Percentiles rank a stretch among this genome's conserved stretches.
phyloP scores from a whole-genome alignment of 2,888 invertebrate species.

The Dromius quadrimaculatus region DNA sequence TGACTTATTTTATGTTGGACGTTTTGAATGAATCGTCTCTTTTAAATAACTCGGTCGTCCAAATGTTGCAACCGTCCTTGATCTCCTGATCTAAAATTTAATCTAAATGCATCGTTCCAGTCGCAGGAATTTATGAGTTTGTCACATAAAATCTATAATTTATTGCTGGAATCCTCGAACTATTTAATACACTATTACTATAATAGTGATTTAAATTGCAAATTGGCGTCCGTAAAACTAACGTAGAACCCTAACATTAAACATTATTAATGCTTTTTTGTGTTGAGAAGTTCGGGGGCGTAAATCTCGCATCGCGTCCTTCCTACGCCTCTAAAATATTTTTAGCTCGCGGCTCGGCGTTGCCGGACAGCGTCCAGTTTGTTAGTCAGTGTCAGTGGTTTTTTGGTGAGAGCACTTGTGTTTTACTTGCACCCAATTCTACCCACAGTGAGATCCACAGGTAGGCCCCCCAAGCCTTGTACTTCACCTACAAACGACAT shows the following conservation, averaged over 20 bases:
- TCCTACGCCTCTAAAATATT: conserved; percentile 32
- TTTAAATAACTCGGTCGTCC: conserved; percentile 10
- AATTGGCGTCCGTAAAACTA: no score
- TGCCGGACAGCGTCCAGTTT: conserved; percentile 43
- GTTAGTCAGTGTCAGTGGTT: conserved; percentile 48
- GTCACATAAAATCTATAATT: not conserved
- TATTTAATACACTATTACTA: not conserved
- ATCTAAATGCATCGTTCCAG: conserved; percentile 36
- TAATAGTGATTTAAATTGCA: not conserved
- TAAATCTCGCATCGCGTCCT: not conserved
- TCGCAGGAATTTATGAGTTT: conserved; percentile 16
- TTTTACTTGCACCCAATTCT: not conserved
- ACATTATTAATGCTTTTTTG: no score
- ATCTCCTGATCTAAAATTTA: conserved; percentile 39
- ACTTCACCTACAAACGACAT: conserved; percentile 27
- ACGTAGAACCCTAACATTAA: not conserved
- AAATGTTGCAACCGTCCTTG: conserved; percentile 40
- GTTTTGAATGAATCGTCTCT: conserved; percentile 20
- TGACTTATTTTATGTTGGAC: not conserved
- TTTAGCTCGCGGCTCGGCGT: conserved; percentile 15
- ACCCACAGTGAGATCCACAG: conserved; percentile 43
- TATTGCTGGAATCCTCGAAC: not conserved
- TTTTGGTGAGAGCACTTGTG: conserved; percentile 46
- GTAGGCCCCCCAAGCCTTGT: conserved; percentile 38
- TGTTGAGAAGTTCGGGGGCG: no score